Percentiles rank a stretch among this genome's conserved stretches.
Conservation (phyloP, 2,113 vertebrate genomes). For the Hippopotamus amphibius region DNA sequence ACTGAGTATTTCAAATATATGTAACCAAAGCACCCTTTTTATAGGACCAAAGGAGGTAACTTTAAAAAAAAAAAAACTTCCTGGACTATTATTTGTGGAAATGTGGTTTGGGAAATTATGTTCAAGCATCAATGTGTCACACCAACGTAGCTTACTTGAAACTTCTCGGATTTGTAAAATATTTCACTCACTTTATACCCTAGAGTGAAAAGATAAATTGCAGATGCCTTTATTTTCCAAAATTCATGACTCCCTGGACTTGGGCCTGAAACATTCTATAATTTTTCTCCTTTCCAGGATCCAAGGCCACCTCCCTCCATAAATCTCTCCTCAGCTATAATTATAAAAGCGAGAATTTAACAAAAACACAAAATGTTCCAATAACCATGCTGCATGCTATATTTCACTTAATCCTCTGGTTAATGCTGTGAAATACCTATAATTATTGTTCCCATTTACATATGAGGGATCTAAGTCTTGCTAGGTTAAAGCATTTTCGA, state of each 20-base stretch:
- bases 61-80: background rate
- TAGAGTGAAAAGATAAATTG: slow-evolving; percentile 52
- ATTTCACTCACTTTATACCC: background rate
- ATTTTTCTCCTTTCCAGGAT: slow-evolving; percentile 39
- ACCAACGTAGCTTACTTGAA: background rate
- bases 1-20: slow-evolving; percentile 18
- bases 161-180: background rate
- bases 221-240: slow-evolving; percentile 1
- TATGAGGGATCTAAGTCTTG: background rate
- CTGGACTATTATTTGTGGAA: slow-evolving; percentile 23
- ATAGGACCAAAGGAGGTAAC: background rate
- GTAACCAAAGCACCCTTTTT: background rate
- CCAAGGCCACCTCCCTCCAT: background rate
- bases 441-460: background rate
- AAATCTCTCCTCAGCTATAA: background rate
- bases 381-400: background rate
- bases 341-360: slow-evolving; percentile 36
- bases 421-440: background rate
- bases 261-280: slow-evolving; percentile 9
- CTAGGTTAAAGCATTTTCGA: background rate
- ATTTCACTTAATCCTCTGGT: background rate
- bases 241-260: background rate
- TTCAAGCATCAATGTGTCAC: background rate
- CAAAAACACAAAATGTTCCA: slow-evolving; percentile 2
- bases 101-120: slow-evolving; percentile 14